These are phyloP conservation scores for Anoplophora glabripennis DNA, from an alignment of 1,140 invertebrate species.

Conservation along the genomic window DNA sequence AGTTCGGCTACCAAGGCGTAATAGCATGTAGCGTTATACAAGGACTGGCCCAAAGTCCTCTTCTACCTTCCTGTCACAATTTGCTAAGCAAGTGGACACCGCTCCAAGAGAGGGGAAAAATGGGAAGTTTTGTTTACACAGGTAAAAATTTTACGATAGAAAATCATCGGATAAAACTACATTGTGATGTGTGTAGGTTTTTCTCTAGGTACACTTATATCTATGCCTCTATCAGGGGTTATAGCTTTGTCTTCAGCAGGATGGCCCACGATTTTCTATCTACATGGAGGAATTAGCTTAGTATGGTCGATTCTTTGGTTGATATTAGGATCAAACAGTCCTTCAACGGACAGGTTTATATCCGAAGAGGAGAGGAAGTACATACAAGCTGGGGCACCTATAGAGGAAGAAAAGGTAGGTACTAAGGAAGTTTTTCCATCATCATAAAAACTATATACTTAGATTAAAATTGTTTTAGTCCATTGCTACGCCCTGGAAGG, in stretches of 20 bases:
- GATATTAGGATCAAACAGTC: constrained; percentile 63
- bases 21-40: constrained; percentile 65
- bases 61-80: constrained; percentile 75
- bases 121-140: constrained; percentile 58
- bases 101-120: constrained; percentile 55
- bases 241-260: constrained; percentile 62
- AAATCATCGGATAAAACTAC: constrained; percentile 44
- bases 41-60: constrained; percentile 74
- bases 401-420: constrained; percentile 38
- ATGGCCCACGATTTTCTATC: constrained; percentile 79
- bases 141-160: constrained; percentile 26
- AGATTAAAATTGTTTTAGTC: too few species aligned
- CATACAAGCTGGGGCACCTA: constrained; percentile 52
- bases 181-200: constrained; percentile 19
- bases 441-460: too few species aligned
- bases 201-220: constrained; percentile 45
- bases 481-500: constrained; percentile 69
- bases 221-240: constrained; percentile 66
- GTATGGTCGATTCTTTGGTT: constrained; percentile 62
- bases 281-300: constrained; percentile 63
- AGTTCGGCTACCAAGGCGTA: constrained; percentile 58
- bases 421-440: too few species aligned
- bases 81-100: constrained; percentile 77
- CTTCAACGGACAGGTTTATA: constrained; percentile 59
- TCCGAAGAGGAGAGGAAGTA: constrained; percentile 58